These are phyloP conservation scores for Crotalus horridus DNA, from an alignment of 2,113 vertebrate species.

Conservation along the genomic window DNA sequence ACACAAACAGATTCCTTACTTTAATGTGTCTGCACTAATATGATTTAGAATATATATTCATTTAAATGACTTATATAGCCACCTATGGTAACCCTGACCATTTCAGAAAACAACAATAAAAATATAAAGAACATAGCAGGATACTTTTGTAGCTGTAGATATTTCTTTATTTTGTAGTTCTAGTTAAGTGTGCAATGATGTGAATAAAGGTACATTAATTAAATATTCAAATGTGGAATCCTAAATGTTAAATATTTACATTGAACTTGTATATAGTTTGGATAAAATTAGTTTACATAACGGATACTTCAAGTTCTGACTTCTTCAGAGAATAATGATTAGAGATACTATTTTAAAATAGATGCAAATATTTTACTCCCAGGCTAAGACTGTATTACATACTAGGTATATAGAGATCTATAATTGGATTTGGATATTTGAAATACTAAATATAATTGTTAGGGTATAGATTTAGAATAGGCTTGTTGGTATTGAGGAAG, in stretches of 20 bases:
- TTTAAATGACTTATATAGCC: not conserved
- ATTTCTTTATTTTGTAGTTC: not conserved
- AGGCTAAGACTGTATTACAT: not conserved
- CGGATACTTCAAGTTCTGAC: not conserved
- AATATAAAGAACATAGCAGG: not conserved
- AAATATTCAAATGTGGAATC: not conserved
- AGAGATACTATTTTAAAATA: not conserved
- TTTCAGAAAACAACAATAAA: not conserved
- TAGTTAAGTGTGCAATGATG: not conserved
- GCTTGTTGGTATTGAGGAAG: not conserved
- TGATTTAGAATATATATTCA: not conserved
- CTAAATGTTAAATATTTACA: not conserved
- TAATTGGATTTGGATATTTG: not conserved
- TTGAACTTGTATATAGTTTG: not conserved
- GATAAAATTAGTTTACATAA: not conserved
- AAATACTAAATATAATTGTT: not conserved
- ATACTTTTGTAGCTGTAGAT: not conserved
- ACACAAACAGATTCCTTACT: not conserved
- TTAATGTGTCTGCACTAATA: not conserved
- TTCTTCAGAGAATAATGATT: not conserved
- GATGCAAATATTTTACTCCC: not conserved
- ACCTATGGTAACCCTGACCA: not conserved
- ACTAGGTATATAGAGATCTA: not conserved
- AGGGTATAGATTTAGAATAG: not conserved
- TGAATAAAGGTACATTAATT: not conserved